A percentile compares a stretch with the other conserved stretches of the same genome.
These are phyloP conservation scores for Caerostris darwini DNA, from an alignment of 1,140 invertebrate species.

Conservation along the genomic window DNA sequence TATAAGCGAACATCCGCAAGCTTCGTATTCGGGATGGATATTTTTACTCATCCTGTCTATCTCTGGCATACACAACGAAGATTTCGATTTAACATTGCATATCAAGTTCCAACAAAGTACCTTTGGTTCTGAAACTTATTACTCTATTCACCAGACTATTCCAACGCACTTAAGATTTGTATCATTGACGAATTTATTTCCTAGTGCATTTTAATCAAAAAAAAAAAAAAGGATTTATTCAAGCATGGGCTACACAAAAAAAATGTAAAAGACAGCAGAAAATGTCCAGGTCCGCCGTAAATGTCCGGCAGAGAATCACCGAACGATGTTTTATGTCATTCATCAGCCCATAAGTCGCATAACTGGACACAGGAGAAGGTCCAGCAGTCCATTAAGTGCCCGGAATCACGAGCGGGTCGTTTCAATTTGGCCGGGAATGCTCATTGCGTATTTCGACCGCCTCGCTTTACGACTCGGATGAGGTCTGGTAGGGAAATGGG, in stretches of 20 bases:
- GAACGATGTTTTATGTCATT: neutral
- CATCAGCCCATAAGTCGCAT: neutral
- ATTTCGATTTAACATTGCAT: no score
- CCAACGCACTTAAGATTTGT: no score
- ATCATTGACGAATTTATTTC: no score
- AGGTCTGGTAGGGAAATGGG: neutral
- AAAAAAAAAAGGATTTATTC: neutral
- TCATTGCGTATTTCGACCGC: neutral
- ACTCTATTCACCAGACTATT: no score
- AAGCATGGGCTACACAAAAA: neutral
- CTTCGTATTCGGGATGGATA: no score
- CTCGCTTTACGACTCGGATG: neutral
- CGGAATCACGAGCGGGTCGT: neutral
- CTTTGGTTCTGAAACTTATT: no score
- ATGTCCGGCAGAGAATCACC: neutral
- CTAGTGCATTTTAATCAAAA: no score
- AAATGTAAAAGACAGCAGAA: neutral
- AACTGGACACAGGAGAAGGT: neutral
- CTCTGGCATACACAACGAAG: no score
- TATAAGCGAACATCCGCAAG: no score
- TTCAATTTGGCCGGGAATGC: conserved; percentile 4
- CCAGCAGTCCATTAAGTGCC: neutral
- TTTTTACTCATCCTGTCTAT: no score
- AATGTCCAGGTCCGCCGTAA: neutral
- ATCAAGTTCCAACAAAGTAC: no score